phyloP scores from a whole-genome alignment of 2,113 vertebrate genomes.

The Sylvilagus bachmani region DNA sequence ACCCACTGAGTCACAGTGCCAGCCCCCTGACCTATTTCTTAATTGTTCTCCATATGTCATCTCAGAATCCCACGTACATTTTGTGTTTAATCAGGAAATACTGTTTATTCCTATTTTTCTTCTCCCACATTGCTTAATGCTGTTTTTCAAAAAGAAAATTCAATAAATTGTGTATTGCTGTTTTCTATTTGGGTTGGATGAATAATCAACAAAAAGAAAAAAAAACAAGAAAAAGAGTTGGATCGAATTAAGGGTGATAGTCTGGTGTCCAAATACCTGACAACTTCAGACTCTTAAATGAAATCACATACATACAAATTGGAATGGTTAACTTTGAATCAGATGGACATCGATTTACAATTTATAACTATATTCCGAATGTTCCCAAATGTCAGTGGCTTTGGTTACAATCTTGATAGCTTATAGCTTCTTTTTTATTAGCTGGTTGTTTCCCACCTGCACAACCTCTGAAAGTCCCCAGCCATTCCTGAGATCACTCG shows the following conservation, averaged over 20 bases:
- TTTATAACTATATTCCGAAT: neutral
- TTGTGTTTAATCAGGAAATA: slow-evolving; percentile 1
- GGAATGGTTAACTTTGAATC: neutral
- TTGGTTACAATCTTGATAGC: neutral
- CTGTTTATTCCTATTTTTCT: neutral
- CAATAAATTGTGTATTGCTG: neutral
- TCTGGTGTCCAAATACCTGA: neutral
- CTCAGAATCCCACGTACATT: neutral
- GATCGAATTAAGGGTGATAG: neutral
- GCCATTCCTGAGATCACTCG: neutral
- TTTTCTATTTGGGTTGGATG: slow-evolving; percentile 1
- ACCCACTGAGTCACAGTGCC: no score
- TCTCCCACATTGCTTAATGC: neutral
- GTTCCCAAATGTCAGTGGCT: neutral
- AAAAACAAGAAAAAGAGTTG: neutral
- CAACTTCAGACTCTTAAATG: neutral
- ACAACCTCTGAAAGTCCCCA: neutral
- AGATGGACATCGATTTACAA: neutral
- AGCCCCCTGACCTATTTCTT: neutral
- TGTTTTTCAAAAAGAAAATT: slow-evolving; percentile 36
- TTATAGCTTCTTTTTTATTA: neutral
- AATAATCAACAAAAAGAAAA: slow-evolving; percentile 52
- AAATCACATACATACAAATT: neutral
- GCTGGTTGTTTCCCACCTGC: neutral
- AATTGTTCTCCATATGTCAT: slow-evolving; percentile 15